Conservation (phyloP, 1,140 invertebrate species). For the Solen grandis region DNA sequence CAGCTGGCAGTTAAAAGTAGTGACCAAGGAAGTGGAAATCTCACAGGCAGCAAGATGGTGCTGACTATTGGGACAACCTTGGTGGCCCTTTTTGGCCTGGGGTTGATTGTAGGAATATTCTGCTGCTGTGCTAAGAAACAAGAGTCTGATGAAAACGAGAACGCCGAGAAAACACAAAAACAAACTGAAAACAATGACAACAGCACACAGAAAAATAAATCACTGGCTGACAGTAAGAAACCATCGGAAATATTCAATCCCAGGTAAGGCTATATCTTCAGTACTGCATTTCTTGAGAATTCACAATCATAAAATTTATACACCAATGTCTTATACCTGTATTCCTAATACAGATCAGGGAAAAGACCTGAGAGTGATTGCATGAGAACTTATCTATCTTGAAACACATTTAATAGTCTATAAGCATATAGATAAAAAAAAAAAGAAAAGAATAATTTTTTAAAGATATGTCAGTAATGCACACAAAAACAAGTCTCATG, state of each 20-base stretch:
- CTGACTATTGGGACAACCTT: conserved; percentile 9
- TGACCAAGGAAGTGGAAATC: not conserved
- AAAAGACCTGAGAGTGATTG: no score
- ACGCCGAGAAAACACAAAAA: not conserved
- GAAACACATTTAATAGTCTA: no score
- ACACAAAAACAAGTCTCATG: no score
- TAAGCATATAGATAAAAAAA: no score
- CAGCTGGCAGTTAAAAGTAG: conserved; percentile 25
- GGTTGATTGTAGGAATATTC: conserved; percentile 43
- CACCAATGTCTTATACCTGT: no score
- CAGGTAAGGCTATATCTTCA: conserved; percentile 26
- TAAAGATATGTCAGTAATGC: no score
- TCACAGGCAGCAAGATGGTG: conserved; percentile 11
- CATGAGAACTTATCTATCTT: no score
- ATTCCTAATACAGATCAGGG: no score
- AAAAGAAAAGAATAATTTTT: no score
- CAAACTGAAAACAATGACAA: no score
- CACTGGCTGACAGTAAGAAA: not conserved
- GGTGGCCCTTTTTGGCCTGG: conserved; percentile 25
- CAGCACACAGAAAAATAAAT: conserved; percentile 39
- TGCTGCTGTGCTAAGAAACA: conserved; percentile 35
- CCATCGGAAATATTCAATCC: conserved; percentile 41
- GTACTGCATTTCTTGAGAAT: no score
- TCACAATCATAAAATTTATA: no score
- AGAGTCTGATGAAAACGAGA: conserved; percentile 1